Conservation (phyloP, 64 coral and sea anemone genomes). For the Dendronephthya gigantea region DNA sequence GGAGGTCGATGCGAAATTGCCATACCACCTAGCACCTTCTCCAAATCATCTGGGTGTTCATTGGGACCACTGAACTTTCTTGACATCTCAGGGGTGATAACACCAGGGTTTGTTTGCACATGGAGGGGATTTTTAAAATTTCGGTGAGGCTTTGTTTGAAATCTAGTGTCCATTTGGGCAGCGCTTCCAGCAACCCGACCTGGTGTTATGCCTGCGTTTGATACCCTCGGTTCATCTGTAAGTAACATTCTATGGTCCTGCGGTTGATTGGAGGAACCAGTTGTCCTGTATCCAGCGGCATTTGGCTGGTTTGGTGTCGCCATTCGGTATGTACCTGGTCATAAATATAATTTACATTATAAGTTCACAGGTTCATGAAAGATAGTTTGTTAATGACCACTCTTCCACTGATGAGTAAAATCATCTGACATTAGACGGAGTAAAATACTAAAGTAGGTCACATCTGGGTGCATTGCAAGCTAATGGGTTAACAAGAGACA, state of each 20-base stretch:
- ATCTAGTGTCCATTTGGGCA: neutral
- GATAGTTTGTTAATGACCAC: no score
- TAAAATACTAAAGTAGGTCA: no score
- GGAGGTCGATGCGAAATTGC: neutral
- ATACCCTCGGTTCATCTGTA: neutral
- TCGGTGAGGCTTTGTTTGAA: neutral
- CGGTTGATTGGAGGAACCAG: neutral
- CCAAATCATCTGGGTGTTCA: neutral
- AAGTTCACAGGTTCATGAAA: neutral
- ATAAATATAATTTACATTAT: neutral
- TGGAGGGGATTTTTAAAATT: neutral
- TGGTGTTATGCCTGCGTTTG: neutral
- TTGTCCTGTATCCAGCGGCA: neutral
- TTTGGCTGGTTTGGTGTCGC: neutral
- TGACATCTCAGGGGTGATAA: neutral
- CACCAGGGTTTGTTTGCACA: neutral
- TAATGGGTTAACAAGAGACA: no score
- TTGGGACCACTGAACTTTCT: neutral
- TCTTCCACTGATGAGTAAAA: no score
- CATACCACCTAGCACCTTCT: neutral
- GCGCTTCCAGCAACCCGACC: neutral
- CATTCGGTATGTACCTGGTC: neutral
- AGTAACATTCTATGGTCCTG: neutral
- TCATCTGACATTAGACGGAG: neutral
- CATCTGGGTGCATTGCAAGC: no score